phyloP scores from a whole-genome alignment of 1,140 invertebrate species.

The Atta colombica region DNA sequence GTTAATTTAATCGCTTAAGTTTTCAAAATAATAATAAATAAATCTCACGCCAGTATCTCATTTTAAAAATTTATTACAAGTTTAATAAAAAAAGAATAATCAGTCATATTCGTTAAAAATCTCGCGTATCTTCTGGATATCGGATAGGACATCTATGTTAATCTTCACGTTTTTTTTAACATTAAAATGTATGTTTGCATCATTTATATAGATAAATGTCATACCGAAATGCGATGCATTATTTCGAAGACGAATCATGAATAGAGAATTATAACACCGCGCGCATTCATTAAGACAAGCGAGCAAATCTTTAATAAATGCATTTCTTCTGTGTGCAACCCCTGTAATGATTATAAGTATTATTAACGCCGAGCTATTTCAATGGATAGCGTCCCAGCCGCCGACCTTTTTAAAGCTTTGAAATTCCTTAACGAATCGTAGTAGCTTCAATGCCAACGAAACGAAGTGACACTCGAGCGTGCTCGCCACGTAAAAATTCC shows the following conservation, averaged over 20 bases:
- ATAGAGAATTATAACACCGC: background rate
- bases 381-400: slow-evolving; percentile 1
- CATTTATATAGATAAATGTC: slow-evolving; percentile 26
- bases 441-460: slow-evolving; percentile 31
- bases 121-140: background rate
- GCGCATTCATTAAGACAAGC: slow-evolving; percentile 41
- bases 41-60: no score
- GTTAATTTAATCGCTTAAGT: background rate
- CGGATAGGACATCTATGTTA: background rate
- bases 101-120: background rate
- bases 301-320: slow-evolving; percentile 59
- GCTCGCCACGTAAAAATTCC: background rate
- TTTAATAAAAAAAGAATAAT: background rate
- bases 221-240: background rate
- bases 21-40: background rate
- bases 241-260: slow-evolving; percentile 11
- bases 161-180: background rate
- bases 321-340: slow-evolving; percentile 43
- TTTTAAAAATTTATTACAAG: slow-evolving; percentile 8
- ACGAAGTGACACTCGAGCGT: slow-evolving; percentile 30
- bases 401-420: slow-evolving; percentile 39
- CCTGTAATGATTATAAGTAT: slow-evolving; percentile 56
- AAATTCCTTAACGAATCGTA: slow-evolving; percentile 54
- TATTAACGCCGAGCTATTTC: slow-evolving; percentile 42
- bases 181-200: background rate